Evolutionary conservation across 2,888 invertebrate genomes (phyloP), one percentile per base, ranked within the genome.

Genomic region (Mystacides longicornis): DNA sequence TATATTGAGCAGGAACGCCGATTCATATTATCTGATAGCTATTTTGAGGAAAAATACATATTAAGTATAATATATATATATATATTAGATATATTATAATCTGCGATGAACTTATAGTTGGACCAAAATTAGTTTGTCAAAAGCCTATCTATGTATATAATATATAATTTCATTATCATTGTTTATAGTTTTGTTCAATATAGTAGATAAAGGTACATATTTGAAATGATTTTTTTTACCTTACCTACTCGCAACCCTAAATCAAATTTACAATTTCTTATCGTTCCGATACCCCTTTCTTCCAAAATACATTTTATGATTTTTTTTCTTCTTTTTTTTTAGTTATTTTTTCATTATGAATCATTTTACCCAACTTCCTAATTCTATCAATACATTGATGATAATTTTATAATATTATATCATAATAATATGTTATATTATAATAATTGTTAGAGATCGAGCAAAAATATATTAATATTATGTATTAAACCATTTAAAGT

Each of bases 241-340:
- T 37, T n/a, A 37, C 14, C 37, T 37, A 37, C n/a, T 37, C n/a
- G 14, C 14, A 37, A n/a, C 16, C 37, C 37, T 37, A 37, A 37
- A 37, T 37, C 37, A 7, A 14, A 7, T 37, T 37, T 37, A 37
- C 14, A 37, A 37, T 14, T n/a, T n/a, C 37, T 37, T 37, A 37
- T n/a, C 37, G 4, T 3, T 14, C 37, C 14, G 14, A 37, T 37
- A 37, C 37, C 37, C 37, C 37, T n/a, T 37, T 37, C 37, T n/a
- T 37, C 37, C 37, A 37, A 37, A 37, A 37, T 37, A 37, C 37
- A 37, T 37, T 37, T 37, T 37, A 37, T 3, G 37, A 37, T 37
- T 16, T 37, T n/a, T 14, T 7, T 27, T 27, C 5, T 27, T 11
- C 5, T n/a, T n/a, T n/a, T n/a, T 27, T 4, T 14, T 37, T 37